A percentile compares a stretch with the other conserved stretches of the same genome.
These are phyloP conservation scores for Palaemon carinicauda DNA, from an alignment of 1,140 invertebrate genomes.

Conservation along the genomic window DNA sequence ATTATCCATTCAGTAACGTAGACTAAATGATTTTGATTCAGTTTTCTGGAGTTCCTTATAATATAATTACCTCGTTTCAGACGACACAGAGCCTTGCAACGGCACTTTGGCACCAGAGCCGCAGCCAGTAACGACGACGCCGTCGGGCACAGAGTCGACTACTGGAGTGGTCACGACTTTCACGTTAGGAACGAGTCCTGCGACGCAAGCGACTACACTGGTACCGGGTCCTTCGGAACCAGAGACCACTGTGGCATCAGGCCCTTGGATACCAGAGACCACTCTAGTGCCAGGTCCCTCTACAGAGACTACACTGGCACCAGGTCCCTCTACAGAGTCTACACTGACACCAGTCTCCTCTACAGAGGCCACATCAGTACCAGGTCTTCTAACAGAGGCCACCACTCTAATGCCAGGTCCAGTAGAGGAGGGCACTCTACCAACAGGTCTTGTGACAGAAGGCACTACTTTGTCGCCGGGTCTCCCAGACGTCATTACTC, in stretches of 20 bases:
- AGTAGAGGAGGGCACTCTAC: too few relatives aligned
- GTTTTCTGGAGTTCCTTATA: neutral
- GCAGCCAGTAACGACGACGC: neutral
- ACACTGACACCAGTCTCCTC: too few relatives aligned
- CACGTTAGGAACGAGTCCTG: neutral
- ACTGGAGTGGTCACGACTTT: neutral
- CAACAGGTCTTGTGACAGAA: too few relatives aligned
- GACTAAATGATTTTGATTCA: neutral
- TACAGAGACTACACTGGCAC: neutral
- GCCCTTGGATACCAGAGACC: neutral
- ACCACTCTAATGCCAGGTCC: too few relatives aligned
- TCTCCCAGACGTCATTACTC: too few relatives aligned
- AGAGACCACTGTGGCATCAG: neutral
- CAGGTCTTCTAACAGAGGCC: neutral
- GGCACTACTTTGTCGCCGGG: too few relatives aligned
- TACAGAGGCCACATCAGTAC: neutral
- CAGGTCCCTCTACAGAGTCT: too few relatives aligned
- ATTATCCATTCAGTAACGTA: too few relatives aligned
- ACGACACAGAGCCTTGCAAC: constrained; percentile 7
- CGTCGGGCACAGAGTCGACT: neutral
- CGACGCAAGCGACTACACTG: too few relatives aligned
- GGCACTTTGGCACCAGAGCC: constrained; percentile 32
- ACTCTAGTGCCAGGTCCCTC: neutral
- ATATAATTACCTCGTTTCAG: neutral
- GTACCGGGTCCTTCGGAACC: neutral